Evolutionary conservation across 2,888 invertebrate species (phyloP).

Genomic region (Parasteatoda lunata): DNA sequence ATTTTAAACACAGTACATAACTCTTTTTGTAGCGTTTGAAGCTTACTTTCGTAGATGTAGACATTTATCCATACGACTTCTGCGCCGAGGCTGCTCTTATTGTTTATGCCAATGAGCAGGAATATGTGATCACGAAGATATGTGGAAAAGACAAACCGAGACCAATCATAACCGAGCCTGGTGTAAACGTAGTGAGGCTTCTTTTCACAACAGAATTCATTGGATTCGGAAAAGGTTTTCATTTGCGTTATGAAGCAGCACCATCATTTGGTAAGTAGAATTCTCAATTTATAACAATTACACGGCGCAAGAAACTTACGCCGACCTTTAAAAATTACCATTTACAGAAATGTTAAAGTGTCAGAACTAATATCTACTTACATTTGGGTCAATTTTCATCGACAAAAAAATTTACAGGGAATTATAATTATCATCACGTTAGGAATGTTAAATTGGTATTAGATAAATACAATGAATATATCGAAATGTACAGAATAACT

Average conservation of each 20-base stretch:
- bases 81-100: constrained; percentile 16
- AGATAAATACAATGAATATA: too few relatives aligned
- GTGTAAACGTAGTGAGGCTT: constrained; percentile 9
- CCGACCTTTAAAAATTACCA: too few relatives aligned
- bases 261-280: constrained; percentile 11
- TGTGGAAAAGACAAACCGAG: constrained; percentile 22
- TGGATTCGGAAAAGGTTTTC: constrained; percentile 19
- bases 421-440: too few relatives aligned
- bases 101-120: constrained; percentile 23
- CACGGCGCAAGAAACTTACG: too few relatives aligned
- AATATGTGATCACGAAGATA: constrained; percentile 1
- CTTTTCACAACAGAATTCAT: constrained; percentile 33
- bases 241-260: constrained; percentile 23
- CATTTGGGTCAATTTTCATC: too few relatives aligned
- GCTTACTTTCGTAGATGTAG: constrained; percentile 25
- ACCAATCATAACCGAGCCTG: constrained; percentile 17
- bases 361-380: too few relatives aligned
- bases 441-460: too few relatives aligned
- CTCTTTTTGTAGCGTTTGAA: constrained; percentile 16
- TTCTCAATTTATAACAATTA: neutral
- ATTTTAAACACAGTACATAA: too few relatives aligned
- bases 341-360: too few relatives aligned
- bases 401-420: too few relatives aligned
- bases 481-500: too few relatives aligned
- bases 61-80: constrained; percentile 37